Conservation (phyloP, 2,888 invertebrate genomes). For the Drosophila pseudotakahashii region DNA sequence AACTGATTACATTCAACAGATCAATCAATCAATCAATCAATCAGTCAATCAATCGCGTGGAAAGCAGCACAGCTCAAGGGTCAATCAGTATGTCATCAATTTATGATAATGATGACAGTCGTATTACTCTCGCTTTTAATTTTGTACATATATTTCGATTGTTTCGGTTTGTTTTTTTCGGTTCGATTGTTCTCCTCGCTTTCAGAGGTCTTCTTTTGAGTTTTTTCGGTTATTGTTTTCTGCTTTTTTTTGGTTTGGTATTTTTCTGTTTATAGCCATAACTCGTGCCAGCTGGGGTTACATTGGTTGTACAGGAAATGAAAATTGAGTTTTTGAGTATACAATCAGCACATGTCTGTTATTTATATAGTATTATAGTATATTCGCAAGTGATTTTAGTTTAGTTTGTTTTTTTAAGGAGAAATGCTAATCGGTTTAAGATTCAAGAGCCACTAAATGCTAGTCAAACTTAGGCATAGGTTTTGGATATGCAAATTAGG, state of each 20-base stretch:
- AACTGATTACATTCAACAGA: constrained; percentile 62
- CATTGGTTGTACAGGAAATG: constrained; percentile 70
- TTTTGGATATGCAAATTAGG: constrained; percentile 62
- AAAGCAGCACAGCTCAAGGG: constrained; percentile 48
- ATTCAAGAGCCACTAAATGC: constrained; percentile 72
- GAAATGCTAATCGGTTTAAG: constrained; percentile 68
- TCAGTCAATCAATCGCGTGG: constrained; percentile 46
- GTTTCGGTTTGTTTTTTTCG: constrained; percentile 16
- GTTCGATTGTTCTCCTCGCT: constrained; percentile 17
- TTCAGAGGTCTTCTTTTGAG: constrained; percentile 13
- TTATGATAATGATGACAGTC: constrained; percentile 48
- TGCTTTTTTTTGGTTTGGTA: constrained; percentile 7
- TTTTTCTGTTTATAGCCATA: constrained; percentile 79
- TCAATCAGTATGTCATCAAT: constrained; percentile 27
- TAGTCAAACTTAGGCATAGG: constrained; percentile 73
- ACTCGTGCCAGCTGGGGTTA: constrained; percentile 85
- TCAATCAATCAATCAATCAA: constrained; percentile 66
- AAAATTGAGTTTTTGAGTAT: constrained; percentile 58
- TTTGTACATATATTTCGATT: constrained; percentile 51
- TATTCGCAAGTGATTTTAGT: constrained; percentile 15
- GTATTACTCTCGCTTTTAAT: constrained; percentile 31
- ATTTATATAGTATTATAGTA: constrained; percentile 39
- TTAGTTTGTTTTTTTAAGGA: constrained; percentile 46
- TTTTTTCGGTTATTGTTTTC: constrained; percentile 24
- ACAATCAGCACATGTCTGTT: constrained; percentile 52